Percentiles rank a stretch among this genome's conserved stretches.
These are phyloP conservation scores for Paralvinella palmiformis DNA, from an alignment of 1,140 invertebrate genomes.

Conservation along the genomic window DNA sequence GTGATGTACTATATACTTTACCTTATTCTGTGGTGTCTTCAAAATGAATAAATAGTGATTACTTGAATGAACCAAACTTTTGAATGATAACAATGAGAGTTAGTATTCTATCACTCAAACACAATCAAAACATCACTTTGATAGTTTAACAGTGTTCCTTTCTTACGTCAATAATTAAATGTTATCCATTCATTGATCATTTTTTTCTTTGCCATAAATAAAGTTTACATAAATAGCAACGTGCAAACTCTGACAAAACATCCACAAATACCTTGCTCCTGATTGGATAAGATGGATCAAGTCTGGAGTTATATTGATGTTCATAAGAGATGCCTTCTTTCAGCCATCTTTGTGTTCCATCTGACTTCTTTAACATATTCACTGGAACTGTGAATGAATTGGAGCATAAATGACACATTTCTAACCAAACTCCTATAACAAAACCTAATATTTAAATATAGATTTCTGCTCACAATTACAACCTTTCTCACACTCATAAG, in stretches of 20 bases:
- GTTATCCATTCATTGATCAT: background rate
- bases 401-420: too few relatives aligned
- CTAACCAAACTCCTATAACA: too few relatives aligned
- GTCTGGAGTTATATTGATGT: conserved; percentile 41
- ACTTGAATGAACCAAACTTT: background rate
- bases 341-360: conserved; percentile 34
- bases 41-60: background rate
- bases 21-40: background rate
- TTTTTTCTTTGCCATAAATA: background rate
- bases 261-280: conserved; percentile 35
- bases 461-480: too few relatives aligned
- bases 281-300: conserved; percentile 40
- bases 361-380: conserved; percentile 29
- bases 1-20: background rate
- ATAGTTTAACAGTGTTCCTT: too few relatives aligned
- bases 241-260: background rate
- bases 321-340: conserved; percentile 45
- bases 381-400: conserved; percentile 36
- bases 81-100: too few relatives aligned
- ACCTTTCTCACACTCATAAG: too few relatives aligned
- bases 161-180: conserved; percentile 2
- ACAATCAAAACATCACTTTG: too few relatives aligned
- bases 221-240: background rate
- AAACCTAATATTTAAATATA: too few relatives aligned
- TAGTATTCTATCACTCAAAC: too few relatives aligned